Conservation (phyloP, 2,113 vertebrate genomes). For the Butastur rufipennis region DNA sequence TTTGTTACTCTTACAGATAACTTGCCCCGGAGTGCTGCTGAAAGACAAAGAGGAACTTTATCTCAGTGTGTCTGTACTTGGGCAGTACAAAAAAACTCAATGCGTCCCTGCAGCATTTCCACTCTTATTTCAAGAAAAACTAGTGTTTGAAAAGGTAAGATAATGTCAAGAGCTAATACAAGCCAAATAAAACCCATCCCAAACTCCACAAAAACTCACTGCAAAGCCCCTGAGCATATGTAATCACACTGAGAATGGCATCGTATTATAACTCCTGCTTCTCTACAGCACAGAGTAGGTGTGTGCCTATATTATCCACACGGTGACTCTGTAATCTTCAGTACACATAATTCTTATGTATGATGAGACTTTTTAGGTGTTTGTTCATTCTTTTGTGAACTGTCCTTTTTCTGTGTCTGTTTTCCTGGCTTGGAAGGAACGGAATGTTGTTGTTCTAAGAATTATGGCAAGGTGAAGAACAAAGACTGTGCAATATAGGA, state of each 20-base stretch:
- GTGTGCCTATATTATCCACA: background rate
- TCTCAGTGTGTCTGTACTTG: constrained; percentile 87
- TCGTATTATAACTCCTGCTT: background rate
- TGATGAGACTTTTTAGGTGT: background rate
- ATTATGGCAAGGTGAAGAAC: background rate
- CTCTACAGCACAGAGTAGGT: background rate
- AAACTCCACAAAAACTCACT: background rate
- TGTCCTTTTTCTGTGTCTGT: background rate
- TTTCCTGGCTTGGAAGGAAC: background rate
- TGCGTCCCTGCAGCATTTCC: constrained; percentile 84
- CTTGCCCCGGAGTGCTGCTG: constrained; percentile 85
- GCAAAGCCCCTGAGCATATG: background rate
- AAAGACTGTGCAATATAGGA: background rate
- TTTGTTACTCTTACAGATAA: constrained; percentile 76
- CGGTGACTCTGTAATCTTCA: background rate
- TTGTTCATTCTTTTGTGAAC: background rate
- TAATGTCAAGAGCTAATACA: background rate
- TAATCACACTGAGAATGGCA: background rate
- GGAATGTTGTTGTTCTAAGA: background rate
- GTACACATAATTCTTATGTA: no score
- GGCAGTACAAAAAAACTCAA: constrained; percentile 84
- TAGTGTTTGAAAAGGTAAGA: constrained; percentile 91
- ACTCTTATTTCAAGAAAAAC: constrained; percentile 82
- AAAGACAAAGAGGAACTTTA: constrained; percentile 82
- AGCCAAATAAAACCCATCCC: background rate